Evolutionary conservation across 64 coral and sea anemone species (phyloP).

Genomic region (Orbicella faveolata): DNA sequence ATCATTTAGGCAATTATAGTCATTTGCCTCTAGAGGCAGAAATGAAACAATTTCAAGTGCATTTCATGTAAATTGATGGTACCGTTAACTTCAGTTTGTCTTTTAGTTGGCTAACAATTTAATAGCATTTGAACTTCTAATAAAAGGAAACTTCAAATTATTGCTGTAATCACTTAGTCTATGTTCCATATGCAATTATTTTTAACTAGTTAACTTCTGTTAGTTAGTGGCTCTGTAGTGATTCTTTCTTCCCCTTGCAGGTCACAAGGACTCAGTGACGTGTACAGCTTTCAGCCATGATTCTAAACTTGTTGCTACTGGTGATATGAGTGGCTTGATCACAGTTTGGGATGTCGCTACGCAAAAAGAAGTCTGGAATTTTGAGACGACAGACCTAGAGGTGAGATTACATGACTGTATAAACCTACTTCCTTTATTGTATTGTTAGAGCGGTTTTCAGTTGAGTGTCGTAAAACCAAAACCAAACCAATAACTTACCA

Average conservation of each 20-base stretch:
- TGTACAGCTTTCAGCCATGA: constrained; percentile 92
- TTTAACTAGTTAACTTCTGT: background rate
- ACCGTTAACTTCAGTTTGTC: no score
- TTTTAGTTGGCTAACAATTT: no score
- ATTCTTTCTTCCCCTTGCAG: constrained; percentile 15
- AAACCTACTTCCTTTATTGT: background rate
- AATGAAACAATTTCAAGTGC: no score
- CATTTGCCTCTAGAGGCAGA: no score
- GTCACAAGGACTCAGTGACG: constrained; percentile 96
- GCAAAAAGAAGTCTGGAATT: constrained; percentile 80
- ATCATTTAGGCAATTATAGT: no score
- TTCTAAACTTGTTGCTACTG: constrained; percentile 90
- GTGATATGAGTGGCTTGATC: constrained; percentile 97
- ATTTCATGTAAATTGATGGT: no score
- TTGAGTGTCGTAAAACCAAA: no score
- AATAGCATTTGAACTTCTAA: no score
- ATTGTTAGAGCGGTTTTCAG: background rate
- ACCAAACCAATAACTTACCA: no score
- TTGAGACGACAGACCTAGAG: constrained; percentile 92
- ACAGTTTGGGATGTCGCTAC: constrained; percentile 83
- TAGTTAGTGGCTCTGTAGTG: background rate
- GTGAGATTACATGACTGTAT: background rate
- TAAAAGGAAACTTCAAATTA: no score
- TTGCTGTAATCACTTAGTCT: no score
- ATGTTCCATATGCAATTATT: no score